These are phyloP conservation scores for Alfaro cultratus DNA, from an alignment of 2,797 vertebrate genomes.

Conservation along the genomic window DNA sequence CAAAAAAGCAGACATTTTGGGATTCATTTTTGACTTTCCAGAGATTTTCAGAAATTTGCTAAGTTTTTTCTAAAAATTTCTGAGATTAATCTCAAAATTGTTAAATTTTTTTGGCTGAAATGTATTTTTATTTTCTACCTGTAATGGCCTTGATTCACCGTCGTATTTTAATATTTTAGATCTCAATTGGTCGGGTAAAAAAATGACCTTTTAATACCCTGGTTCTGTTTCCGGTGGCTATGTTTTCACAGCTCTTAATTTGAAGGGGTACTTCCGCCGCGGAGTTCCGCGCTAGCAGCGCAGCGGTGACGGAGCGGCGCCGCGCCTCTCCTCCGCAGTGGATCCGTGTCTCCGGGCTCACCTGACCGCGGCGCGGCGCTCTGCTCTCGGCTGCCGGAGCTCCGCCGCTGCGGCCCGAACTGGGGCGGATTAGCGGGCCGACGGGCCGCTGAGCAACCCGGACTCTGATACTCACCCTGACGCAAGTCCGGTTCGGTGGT, in stretches of 20 bases:
- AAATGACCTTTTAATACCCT: not conserved
- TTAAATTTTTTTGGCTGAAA: not conserved
- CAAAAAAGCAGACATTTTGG: too few relatives aligned
- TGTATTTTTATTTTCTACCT: not conserved
- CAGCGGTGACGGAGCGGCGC: not conserved
- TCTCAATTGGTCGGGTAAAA: not conserved
- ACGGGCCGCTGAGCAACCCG: not conserved
- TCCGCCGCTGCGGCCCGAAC: not conserved
- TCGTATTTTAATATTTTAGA: not conserved
- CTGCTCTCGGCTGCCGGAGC: not conserved
- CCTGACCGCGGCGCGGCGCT: not conserved
- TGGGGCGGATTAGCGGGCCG: not conserved
- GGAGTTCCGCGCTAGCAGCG: not conserved
- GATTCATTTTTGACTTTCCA: too few relatives aligned
- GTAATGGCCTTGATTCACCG: too few relatives aligned
- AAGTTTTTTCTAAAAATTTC: too few relatives aligned
- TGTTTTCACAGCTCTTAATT: not conserved
- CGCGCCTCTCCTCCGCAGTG: constrained; percentile 2
- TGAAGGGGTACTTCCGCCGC: not conserved
- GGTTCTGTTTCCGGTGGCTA: not conserved
- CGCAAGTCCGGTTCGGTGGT: not conserved
- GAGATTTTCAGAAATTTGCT: too few relatives aligned
- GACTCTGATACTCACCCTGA: not conserved
- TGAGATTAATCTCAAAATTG: too few relatives aligned
- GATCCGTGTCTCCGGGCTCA: constrained; percentile 1